These are phyloP conservation scores for Pyrrhia umbra DNA, from an alignment of 2,888 invertebrate genomes.

Conservation along the genomic window DNA sequence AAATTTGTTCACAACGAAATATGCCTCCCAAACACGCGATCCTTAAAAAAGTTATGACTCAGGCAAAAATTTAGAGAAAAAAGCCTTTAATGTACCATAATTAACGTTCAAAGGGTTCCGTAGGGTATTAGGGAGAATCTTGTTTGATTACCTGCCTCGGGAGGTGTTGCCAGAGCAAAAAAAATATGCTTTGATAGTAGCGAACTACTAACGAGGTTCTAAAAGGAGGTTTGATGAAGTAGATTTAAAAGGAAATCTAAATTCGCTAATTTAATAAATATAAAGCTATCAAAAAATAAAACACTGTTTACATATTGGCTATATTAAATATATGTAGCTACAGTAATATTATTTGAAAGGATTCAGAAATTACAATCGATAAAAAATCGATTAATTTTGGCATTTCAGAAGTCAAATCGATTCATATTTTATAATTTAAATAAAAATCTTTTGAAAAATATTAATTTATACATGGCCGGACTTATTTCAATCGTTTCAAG, in stretches of 20 bases:
- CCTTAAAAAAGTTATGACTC: constrained; percentile 52
- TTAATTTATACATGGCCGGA: not conserved
- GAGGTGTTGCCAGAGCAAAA: constrained; percentile 42
- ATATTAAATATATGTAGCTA: too few relatives aligned
- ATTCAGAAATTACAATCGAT: not conserved
- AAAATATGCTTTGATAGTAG: constrained; percentile 46
- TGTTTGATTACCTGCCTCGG: constrained; percentile 57
- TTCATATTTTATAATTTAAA: constrained; percentile 1
- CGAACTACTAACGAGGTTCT: constrained; percentile 55
- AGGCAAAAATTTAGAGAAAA: constrained; percentile 38
- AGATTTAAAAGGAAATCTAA: not conserved
- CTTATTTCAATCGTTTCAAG: constrained; percentile 32
- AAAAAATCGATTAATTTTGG: not conserved
- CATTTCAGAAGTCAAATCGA: not conserved
- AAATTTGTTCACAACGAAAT: constrained; percentile 22
- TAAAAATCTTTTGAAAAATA: constrained; percentile 18
- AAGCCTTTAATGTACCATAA: constrained; percentile 46
- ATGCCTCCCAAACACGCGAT: constrained; percentile 49
- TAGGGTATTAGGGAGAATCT: constrained; percentile 45
- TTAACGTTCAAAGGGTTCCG: constrained; percentile 45
- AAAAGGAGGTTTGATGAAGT: constrained; percentile 20
- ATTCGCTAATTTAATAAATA: not conserved
- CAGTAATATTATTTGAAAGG: too few relatives aligned
- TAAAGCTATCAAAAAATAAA: too few relatives aligned
- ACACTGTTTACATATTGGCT: too few relatives aligned